Percentiles rank a stretch among this genome's conserved stretches.
Conservation (phyloP, 2,113 vertebrate species). For the Lanius collurio region DNA sequence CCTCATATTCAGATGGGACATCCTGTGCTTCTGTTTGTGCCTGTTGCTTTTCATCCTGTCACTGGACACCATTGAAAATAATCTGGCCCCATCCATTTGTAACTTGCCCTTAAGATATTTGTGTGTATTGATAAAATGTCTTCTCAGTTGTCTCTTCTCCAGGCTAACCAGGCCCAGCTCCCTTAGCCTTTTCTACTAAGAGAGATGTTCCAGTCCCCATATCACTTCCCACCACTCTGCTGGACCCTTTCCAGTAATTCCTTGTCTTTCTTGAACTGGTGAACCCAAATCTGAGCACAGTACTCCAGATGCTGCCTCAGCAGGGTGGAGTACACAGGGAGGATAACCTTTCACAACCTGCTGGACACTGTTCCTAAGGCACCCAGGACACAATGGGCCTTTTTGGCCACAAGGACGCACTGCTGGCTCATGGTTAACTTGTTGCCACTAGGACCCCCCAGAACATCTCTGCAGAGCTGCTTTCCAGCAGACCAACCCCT, state of each 20-base stretch:
- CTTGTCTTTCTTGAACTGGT: rapidly evolving
- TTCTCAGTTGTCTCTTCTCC: not conserved
- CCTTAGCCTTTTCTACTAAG: not conserved
- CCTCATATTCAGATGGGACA: not conserved
- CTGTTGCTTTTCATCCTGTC: not conserved
- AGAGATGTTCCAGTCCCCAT: not conserved
- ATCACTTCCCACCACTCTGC: not conserved
- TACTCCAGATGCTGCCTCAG: rapidly evolving
- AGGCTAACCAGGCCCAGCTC: not conserved
- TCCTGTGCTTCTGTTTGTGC: not conserved
- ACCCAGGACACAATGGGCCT: too few relatives aligned
- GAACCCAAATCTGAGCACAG: not conserved
- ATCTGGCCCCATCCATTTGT: not conserved
- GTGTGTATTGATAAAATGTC: not conserved
- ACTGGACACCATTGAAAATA: not conserved
- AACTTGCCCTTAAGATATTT: not conserved
- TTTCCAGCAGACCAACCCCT: not conserved
- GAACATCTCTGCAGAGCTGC: not conserved
- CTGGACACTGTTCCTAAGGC: not conserved
- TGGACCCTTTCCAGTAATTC: not conserved
- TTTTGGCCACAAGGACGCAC: not conserved
- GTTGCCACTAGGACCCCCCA: rapidly evolving
- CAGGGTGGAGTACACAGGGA: not conserved
- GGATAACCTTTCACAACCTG: not conserved
- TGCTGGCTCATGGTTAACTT: not conserved